phyloP scores from a whole-genome alignment of 1,140 invertebrate species.

The Choristoneura fumiferana region DNA sequence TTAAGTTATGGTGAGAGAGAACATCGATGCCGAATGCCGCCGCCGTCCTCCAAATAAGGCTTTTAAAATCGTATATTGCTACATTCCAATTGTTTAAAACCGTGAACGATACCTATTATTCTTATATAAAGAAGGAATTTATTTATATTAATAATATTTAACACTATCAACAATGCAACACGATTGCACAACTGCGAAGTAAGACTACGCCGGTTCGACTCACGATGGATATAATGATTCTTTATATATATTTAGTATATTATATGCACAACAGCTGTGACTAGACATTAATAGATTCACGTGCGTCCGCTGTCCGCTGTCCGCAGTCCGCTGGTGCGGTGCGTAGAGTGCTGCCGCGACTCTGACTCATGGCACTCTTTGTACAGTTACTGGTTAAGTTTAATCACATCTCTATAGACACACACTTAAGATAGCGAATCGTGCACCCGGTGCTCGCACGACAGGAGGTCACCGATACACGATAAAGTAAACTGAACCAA shows the following conservation, averaged over 20 bases:
- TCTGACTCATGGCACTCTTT: slow-evolving; percentile 22
- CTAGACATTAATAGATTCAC: slow-evolving; percentile 54
- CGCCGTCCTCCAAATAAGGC: slow-evolving; percentile 25
- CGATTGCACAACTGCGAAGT: neutral
- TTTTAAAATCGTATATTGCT: slow-evolving; percentile 38
- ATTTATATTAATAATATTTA: slow-evolving; percentile 19
- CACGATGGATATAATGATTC: slow-evolving; percentile 9
- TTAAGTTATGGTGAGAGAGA: too few species aligned
- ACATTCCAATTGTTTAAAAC: slow-evolving; percentile 34
- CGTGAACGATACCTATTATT: slow-evolving; percentile 28
- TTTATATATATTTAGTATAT: slow-evolving; percentile 18
- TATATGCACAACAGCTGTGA: slow-evolving; percentile 52
- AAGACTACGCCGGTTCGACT: slow-evolving; percentile 3
- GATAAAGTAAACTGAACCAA: too few species aligned
- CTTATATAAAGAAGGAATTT: slow-evolving; percentile 19
- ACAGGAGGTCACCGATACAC: neutral
- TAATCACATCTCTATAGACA: neutral
- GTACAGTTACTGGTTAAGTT: slow-evolving; percentile 27
- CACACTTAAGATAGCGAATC: too few species aligned
- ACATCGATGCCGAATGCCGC: too few species aligned
- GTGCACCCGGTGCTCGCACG: too few species aligned
- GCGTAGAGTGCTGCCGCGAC: too few species aligned
- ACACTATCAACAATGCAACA: slow-evolving; percentile 20
- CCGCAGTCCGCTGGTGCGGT: too few species aligned
- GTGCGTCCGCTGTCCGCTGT: slow-evolving; percentile 31